phyloP scores from a whole-genome alignment of 2,797 vertebrate genomes.

The Galago senegalensis region DNA sequence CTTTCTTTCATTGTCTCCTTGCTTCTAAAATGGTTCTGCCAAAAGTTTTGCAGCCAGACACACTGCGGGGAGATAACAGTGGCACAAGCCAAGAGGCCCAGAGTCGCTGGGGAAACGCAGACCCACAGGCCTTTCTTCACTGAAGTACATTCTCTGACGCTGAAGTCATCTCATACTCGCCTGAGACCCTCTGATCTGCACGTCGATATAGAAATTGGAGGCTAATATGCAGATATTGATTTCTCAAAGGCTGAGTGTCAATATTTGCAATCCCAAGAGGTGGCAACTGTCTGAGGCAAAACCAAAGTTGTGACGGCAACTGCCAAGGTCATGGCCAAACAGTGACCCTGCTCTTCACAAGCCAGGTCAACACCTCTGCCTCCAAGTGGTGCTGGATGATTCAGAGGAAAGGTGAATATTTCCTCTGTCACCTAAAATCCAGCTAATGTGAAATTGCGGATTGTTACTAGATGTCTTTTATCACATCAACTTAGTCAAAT shows the following conservation, averaged over 20 bases:
- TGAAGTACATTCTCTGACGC: constrained; percentile 7
- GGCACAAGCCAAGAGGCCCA: background rate
- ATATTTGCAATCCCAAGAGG: constrained; percentile 83
- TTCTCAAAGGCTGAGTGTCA: constrained; percentile 74
- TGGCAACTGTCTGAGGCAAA: constrained; percentile 67
- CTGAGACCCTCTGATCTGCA: constrained; percentile 16
- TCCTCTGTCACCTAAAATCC: background rate
- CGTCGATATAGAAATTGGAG: constrained; percentile 76
- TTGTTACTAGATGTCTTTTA: background rate
- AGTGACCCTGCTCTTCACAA: background rate
- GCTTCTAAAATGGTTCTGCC: constrained; percentile 15
- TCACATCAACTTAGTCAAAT: background rate
- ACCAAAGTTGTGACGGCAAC: constrained; percentile 47
- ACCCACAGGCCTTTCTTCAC: background rate
- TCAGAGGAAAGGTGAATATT: background rate
- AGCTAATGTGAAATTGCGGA: background rate
- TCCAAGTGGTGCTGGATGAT: background rate
- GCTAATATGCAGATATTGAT: constrained; percentile 81
- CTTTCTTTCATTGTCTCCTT: constrained; percentile 22
- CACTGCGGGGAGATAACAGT: background rate
- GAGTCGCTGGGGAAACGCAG: background rate
- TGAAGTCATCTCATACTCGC: constrained; percentile 67
- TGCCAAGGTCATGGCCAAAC: constrained; percentile 74
- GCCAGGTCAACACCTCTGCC: background rate
- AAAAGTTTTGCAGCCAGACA: background rate